Evolutionary conservation across 2,888 invertebrate genomes (phyloP).

Genomic region (Melitaea athalia): DNA sequence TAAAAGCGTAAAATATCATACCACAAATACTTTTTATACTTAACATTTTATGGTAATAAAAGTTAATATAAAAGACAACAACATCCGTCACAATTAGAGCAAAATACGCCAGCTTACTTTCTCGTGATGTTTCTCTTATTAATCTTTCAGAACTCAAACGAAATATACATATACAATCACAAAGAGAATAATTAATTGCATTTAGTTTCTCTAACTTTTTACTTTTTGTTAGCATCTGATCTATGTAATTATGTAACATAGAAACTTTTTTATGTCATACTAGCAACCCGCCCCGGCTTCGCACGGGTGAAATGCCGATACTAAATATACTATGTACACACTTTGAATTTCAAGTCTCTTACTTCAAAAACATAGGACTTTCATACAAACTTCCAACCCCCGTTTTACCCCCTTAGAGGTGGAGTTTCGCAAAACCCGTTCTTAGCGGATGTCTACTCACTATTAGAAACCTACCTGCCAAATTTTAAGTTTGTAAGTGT

Average conservation of each 20-base stretch:
- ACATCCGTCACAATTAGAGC: slow-evolving; percentile 67
- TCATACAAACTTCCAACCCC: too few species aligned
- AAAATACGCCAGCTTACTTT: slow-evolving; percentile 75
- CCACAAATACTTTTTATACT: neutral
- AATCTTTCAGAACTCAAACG: slow-evolving; percentile 32
- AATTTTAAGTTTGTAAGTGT: too few species aligned
- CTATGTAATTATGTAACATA: slow-evolving; percentile 16
- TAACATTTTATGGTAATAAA: slow-evolving; percentile 25
- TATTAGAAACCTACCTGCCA: too few species aligned
- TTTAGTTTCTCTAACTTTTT: slow-evolving; percentile 45
- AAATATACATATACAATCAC: slow-evolving; percentile 27
- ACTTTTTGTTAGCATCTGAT: slow-evolving; percentile 17
- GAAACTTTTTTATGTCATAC: slow-evolving; percentile 8
- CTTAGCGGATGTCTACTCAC: too few species aligned
- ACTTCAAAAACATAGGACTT: too few species aligned
- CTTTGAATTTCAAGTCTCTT: too few species aligned
- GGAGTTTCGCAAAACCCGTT: too few species aligned
- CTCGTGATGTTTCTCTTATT: slow-evolving; percentile 48
- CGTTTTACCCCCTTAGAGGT: too few species aligned
- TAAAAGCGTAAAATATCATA: slow-evolving; percentile 4
- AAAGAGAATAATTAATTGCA: slow-evolving; percentile 39
- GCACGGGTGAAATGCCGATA: too few species aligned
- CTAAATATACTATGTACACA: too few species aligned
- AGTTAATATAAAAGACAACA: slow-evolving; percentile 39
- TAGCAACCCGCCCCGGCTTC: too few species aligned